These are phyloP conservation scores for Chelonus insularis DNA, from an alignment of 1,140 invertebrate genomes.

Conservation along the genomic window DNA sequence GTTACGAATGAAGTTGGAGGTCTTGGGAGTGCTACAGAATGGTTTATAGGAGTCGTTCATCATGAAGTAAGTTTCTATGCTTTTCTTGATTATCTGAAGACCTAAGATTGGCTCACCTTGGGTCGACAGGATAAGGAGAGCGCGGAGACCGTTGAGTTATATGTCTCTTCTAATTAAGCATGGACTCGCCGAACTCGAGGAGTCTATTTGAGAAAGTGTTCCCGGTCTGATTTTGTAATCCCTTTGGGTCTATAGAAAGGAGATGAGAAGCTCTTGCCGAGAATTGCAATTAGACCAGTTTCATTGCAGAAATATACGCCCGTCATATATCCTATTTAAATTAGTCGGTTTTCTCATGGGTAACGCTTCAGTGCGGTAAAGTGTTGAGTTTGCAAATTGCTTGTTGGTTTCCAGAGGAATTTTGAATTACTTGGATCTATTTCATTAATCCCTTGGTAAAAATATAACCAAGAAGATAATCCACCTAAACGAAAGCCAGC, in stretches of 20 bases:
- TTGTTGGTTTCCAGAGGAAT: neutral
- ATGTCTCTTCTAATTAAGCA: conserved; percentile 46
- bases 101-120: conserved; percentile 34
- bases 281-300: conserved; percentile 39
- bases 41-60: conserved; percentile 18
- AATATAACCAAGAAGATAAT: conserved; percentile 13
- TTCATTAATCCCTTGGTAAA: neutral
- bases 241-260: conserved; percentile 4
- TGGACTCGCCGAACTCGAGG: conserved; percentile 23
- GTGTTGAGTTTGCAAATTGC: neutral
- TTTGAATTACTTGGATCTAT: neutral
- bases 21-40: neutral
- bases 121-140: conserved; percentile 23
- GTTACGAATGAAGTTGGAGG: conserved; percentile 6
- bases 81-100: conserved; percentile 20
- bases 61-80: conserved; percentile 21
- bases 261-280: conserved; percentile 27
- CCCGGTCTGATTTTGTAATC: conserved; percentile 6
- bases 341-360: conserved; percentile 1
- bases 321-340: conserved; percentile 27
- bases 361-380: neutral
- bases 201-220: conserved; percentile 21
- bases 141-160: conserved; percentile 26
- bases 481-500: neutral
- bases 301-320: conserved; percentile 32